Evolutionary conservation across 2,113 vertebrate genomes (phyloP), one percentile per base, ranked within the genome.

Genomic region (Hippocampus comes): DNA sequence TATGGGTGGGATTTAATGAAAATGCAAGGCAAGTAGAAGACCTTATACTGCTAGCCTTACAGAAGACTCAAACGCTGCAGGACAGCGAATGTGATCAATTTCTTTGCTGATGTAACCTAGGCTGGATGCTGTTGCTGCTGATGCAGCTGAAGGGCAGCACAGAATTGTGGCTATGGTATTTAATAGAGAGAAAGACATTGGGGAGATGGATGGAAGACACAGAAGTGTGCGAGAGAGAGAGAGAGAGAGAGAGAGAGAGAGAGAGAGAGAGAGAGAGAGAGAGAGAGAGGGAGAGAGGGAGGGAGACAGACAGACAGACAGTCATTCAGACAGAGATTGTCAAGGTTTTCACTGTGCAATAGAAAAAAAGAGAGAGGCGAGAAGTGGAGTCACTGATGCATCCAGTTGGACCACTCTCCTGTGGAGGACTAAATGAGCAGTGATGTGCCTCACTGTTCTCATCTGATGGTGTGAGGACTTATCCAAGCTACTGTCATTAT

Each of bases 41-140:
- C 11, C 10, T 46, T 18, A 15, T 49, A 49, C 48, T 17, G 48
- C 48, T 49, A 5, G 48, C 48, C 15, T 1, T 53, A 61, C 34
- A 65, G 68, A 43, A 68, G 79, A 79, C 70, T 60, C 78, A 76
- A 66, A 64, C 59, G 75, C 53, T 23, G 56, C 75, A 74, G 67
- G 74, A 79, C 66, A 41, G 67, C 27, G 72, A 56, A 71, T 17
- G 25, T 88, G 89, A 92, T 87, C 88, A 90, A 90, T 88, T 84
- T 79, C 82, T 46, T 38, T 34, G 67, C 79, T 82, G 88, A 91
- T 90, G 79, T 84, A 80, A 81, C 81, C 59, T 71, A 73, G 73
- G 67, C 70, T 71, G 72, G 78, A 78, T 83, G 82, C 80, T 78
- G 46, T 38, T 38, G 34, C 34, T 38, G 34, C 5, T 38, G 34